Percentiles rank a stretch among this genome's conserved stretches.
Evolutionary conservation across 2,797 vertebrate species (phyloP).

Genomic region (Coregonus suidteri): DNA sequence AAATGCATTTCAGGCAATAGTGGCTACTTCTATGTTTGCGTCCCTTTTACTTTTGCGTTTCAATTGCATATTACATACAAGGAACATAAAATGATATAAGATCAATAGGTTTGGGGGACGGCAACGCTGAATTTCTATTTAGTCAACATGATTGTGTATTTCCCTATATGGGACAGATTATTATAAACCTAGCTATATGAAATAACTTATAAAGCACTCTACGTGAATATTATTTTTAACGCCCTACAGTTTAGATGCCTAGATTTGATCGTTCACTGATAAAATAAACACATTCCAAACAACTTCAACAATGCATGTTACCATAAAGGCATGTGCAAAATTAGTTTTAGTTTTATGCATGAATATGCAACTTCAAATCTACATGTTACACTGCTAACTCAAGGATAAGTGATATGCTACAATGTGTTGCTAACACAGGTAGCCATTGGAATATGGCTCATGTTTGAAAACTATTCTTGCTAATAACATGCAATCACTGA

Average conservation of each 20-base stretch:
- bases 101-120: not conserved
- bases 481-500: not conserved
- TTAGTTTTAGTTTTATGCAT: not conserved
- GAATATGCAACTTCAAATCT: constrained; percentile 4
- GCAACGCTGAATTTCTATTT: not conserved
- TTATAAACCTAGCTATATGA: not conserved
- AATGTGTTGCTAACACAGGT: constrained; percentile 6
- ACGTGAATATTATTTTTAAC: not conserved
- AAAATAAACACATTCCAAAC: not conserved
- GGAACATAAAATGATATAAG: not conserved
- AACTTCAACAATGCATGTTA: not conserved
- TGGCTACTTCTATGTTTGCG: not conserved
- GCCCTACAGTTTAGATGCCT: not conserved
- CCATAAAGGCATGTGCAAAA: not conserved
- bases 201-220: not conserved
- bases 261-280: not conserved
- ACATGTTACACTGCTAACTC: not conserved
- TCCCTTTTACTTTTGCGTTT: not conserved
- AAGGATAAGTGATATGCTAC: not conserved
- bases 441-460: not conserved
- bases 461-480: not conserved
- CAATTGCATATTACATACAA: not conserved
- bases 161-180: not conserved
- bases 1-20: constrained; percentile 40
- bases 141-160: not conserved